Evolutionary conservation across 64 coral and sea anemone genomes (phyloP).

Genomic region (Montipora foliosa): DNA sequence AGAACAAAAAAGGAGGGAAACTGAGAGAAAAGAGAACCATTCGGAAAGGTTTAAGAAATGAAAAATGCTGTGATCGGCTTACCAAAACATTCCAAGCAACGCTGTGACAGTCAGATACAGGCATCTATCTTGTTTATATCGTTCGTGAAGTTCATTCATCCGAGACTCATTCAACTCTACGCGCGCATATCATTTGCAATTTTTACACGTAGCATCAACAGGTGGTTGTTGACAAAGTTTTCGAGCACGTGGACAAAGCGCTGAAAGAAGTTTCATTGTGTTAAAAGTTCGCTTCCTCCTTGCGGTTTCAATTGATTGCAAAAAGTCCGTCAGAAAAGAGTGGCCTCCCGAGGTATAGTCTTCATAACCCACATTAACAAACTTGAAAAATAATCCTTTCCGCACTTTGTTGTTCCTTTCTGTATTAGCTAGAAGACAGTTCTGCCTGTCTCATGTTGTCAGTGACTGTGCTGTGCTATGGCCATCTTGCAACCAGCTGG

Average conservation of each 20-base stretch:
- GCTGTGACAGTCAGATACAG: background rate
- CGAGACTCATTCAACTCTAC: conserved; percentile 33
- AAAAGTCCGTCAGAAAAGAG: too few species aligned
- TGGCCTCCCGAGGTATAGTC: too few species aligned
- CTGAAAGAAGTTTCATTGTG: conserved; percentile 55
- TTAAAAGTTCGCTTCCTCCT: conserved; percentile 9
- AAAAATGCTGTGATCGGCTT: conserved; percentile 19
- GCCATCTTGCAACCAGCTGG: background rate
- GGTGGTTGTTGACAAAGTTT: conserved; percentile 60
- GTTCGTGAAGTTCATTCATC: conserved; percentile 58
- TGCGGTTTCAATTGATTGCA: too few species aligned
- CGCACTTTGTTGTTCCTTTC: too few species aligned
- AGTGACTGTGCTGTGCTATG: background rate
- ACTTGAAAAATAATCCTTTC: too few species aligned
- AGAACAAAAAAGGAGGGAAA: background rate
- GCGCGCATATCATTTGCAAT: conserved; percentile 41
- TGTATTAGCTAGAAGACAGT: too few species aligned
- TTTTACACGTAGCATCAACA: conserved; percentile 74
- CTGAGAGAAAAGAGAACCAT: too few species aligned
- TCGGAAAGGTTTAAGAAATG: background rate
- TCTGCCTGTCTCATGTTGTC: background rate
- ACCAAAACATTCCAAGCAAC: conserved; percentile 48
- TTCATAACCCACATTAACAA: too few species aligned
- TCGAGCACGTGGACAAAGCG: conserved; percentile 64
- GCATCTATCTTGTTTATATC: conserved; percentile 49